phyloP scores from a whole-genome alignment of 2,888 invertebrate species.

The Noctua fimbriata region DNA sequence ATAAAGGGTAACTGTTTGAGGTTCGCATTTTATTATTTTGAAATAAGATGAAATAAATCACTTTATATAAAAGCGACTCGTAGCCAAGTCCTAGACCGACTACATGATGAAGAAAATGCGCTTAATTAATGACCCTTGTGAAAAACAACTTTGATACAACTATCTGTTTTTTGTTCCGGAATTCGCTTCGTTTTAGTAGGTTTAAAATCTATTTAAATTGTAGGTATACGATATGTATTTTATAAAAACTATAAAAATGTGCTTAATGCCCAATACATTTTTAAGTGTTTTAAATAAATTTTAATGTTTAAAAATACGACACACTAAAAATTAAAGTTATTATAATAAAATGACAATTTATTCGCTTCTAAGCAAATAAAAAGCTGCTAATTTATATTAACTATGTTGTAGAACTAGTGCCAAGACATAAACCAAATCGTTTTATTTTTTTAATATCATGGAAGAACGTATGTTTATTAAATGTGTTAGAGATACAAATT shows the following conservation, averaged over 20 bases:
- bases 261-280: conserved; percentile 5
- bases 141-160: neutral
- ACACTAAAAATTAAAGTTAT: conserved; percentile 34
- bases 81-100: neutral
- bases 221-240: neutral
- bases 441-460: neutral
- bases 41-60: neutral
- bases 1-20: conserved; percentile 77
- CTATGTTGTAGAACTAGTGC: conserved; percentile 37
- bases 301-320: conserved; percentile 27
- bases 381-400: conserved; percentile 41
- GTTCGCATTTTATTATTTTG: conserved; percentile 36
- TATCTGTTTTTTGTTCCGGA: neutral
- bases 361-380: conserved; percentile 27
- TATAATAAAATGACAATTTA: conserved; percentile 50
- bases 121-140: neutral
- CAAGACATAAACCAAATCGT: conserved; percentile 25
- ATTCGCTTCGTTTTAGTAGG: no score
- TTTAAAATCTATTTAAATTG: neutral
- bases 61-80: neutral
- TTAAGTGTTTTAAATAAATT: conserved; percentile 21
- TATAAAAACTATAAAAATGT: neutral
- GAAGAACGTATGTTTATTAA: neutral
- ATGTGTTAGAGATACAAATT: neutral
- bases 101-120: neutral